phyloP scores from a whole-genome alignment of 1,140 invertebrate species.

The Heliconius hermathena region DNA sequence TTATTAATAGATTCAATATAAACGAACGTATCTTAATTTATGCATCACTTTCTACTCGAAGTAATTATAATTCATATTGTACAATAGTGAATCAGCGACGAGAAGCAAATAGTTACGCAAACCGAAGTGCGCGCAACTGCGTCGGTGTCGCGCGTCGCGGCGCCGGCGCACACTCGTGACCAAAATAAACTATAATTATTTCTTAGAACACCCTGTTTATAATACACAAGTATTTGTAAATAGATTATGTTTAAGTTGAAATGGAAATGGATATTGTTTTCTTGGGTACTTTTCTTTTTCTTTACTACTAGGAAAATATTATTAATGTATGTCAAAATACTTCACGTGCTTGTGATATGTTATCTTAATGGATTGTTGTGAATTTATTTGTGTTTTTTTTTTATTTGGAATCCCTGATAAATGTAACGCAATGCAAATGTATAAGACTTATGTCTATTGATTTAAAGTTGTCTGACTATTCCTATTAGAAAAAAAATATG shows the following conservation, averaged over 20 bases:
- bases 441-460: too few relatives aligned
- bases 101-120: conserved; percentile 49
- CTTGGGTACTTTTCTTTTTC: neutral
- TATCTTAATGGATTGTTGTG: neutral
- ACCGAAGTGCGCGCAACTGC: conserved; percentile 48
- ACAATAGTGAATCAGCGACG: conserved; percentile 44
- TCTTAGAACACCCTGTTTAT: conserved; percentile 62
- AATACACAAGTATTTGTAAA: conserved; percentile 49
- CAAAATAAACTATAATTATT: conserved; percentile 66
- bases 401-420: too few relatives aligned
- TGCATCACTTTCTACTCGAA: neutral
- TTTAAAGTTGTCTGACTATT: too few relatives aligned
- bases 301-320: neutral
- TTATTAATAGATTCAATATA: neutral
- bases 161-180: conserved; percentile 56
- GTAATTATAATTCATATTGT: conserved; percentile 41
- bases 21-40: neutral
- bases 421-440: too few relatives aligned
- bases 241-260: conserved; percentile 26
- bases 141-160: conserved; percentile 46
- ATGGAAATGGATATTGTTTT: conserved; percentile 22
- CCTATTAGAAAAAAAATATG: too few relatives aligned
- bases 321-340: neutral
- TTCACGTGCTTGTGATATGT: neutral
- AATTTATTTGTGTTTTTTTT: neutral